Conservation (phyloP, 2,888 invertebrate species). For the Camponotus fellah region DNA sequence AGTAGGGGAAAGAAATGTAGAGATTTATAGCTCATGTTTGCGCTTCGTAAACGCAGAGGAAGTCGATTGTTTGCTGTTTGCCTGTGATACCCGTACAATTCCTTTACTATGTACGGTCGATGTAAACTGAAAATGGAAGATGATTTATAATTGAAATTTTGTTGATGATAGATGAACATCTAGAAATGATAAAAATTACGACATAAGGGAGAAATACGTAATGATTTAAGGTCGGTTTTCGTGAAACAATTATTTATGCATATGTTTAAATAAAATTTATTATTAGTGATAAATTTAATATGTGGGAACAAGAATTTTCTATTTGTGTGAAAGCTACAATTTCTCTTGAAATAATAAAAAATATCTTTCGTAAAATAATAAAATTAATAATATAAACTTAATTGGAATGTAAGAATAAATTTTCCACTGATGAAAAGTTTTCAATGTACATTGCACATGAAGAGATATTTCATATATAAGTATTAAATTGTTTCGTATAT, state of each 20-base stretch:
- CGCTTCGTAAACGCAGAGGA: slow-evolving; percentile 51
- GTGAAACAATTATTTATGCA: not conserved
- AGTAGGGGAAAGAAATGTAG: slow-evolving; percentile 47
- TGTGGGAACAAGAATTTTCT: not conserved
- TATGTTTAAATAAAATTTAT: not conserved
- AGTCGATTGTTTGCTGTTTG: slow-evolving; percentile 53
- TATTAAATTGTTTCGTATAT: not conserved
- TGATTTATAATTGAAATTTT: slow-evolving; percentile 37
- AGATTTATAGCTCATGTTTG: slow-evolving; percentile 54
- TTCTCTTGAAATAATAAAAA: not conserved
- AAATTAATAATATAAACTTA: not conserved
- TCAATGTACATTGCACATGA: not conserved
- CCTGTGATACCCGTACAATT: slow-evolving; percentile 39
- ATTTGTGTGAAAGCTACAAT: not conserved
- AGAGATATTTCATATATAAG: not conserved
- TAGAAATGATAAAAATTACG: not conserved
- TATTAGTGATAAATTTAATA: not conserved
- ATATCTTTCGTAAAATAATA: not conserved
- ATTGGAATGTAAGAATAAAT: not conserved
- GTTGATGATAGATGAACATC: not conserved
- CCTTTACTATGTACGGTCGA: slow-evolving; percentile 29
- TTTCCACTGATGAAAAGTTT: not conserved
- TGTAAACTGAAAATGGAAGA: not conserved
- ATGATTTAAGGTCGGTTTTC: not conserved
- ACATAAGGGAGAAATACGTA: not conserved